Conservation (phyloP, 2,888 invertebrate species). For the Andrena flavipes region DNA sequence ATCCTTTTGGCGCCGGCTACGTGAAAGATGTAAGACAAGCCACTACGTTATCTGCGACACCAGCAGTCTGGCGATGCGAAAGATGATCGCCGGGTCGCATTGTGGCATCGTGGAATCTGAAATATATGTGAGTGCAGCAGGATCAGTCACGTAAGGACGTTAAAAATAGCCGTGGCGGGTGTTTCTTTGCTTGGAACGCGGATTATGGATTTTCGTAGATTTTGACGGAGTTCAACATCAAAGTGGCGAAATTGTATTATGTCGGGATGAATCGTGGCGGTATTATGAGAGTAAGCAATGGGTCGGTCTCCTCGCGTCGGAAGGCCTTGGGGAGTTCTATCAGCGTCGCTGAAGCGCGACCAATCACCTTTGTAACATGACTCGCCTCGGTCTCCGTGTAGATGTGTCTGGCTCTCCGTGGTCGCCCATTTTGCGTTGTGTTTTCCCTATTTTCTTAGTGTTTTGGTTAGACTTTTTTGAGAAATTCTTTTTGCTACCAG, state of each 20-base stretch:
- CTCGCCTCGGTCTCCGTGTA: slow-evolving; percentile 33
- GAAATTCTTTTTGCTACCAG: neutral
- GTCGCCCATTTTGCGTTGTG: slow-evolving; percentile 5
- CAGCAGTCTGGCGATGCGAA: slow-evolving; percentile 38
- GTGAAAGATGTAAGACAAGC: slow-evolving; percentile 41
- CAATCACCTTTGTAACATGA: slow-evolving; percentile 49
- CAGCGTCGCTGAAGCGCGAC: slow-evolving; percentile 38
- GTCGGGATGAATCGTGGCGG: neutral
- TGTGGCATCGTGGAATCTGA: slow-evolving; percentile 27
- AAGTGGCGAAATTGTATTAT: neutral
- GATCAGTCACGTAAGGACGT: neutral
- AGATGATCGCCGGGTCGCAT: slow-evolving; percentile 24
- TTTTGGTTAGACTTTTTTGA: neutral
- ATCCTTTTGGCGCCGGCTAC: slow-evolving; percentile 58
- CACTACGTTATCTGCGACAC: slow-evolving; percentile 42
- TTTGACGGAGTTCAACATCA: neutral
- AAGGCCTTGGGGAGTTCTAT: slow-evolving; percentile 38
- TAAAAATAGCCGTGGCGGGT: slow-evolving; percentile 11
- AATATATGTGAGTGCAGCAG: slow-evolving; percentile 4
- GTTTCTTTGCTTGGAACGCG: neutral
- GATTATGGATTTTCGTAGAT: too few species aligned
- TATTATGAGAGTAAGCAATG: neutral
- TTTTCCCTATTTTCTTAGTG: neutral
- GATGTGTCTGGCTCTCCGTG: slow-evolving; percentile 34
- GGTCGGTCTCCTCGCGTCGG: neutral